A percentile compares a stretch with the other conserved stretches of the same genome.
Conservation (phyloP, 2,888 invertebrate genomes). For the Corbicula japonica region DNA sequence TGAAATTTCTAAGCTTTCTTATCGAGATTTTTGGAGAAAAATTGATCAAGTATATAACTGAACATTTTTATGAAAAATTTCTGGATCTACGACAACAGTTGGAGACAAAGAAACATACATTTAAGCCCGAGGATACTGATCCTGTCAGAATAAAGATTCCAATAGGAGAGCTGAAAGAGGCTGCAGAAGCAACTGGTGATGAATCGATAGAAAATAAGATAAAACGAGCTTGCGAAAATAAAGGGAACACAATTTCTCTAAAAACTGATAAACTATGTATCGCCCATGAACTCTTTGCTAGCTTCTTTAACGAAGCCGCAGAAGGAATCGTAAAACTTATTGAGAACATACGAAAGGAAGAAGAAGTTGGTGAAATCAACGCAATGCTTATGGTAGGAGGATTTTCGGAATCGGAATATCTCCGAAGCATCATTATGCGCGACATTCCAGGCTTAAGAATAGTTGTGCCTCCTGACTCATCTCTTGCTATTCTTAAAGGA, state of each 20-base stretch:
- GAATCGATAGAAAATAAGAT: not conserved
- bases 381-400: slow-evolving; percentile 23
- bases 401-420: slow-evolving; percentile 13
- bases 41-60: not conserved
- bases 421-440: not conserved
- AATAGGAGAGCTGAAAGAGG: not conserved
- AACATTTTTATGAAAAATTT: not conserved
- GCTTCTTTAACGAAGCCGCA: slow-evolving; percentile 10
- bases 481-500: slow-evolving; percentile 24
- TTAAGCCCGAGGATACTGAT: not conserved
- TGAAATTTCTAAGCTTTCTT: slow-evolving; percentile 3
- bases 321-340: slow-evolving; percentile 23
- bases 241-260: not conserved
- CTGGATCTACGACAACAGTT: not conserved
- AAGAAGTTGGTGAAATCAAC: slow-evolving; percentile 22
- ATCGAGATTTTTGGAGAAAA: slow-evolving; percentile 4
- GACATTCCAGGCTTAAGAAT: slow-evolving; percentile 6
- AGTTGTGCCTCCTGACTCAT: slow-evolving; percentile 4
- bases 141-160: not conserved
- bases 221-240: not conserved
- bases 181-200: not conserved
- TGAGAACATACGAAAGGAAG: slow-evolving; percentile 1
- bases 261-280: not conserved
- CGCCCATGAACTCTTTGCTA: not conserved
- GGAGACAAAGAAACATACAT: slow-evolving; percentile 25